Conservation (phyloP, 1,140 invertebrate species). For the Drosophila repletoides region DNA sequence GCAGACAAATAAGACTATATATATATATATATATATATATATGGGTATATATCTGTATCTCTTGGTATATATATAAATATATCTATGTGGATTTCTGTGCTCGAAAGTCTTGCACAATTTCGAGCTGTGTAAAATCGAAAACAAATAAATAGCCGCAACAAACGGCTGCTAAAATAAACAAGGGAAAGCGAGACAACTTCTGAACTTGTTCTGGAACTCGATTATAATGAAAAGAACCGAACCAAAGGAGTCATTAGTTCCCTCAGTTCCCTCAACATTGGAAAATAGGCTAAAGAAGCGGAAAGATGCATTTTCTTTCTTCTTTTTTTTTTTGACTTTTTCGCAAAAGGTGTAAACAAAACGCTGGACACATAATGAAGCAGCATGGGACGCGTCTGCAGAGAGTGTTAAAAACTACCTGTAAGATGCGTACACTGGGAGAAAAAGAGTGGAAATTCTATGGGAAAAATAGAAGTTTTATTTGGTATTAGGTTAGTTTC, state of each 20-base stretch:
- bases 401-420: constrained; percentile 74
- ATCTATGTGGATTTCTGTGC: constrained; percentile 15
- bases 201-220: background rate
- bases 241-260: constrained; percentile 11
- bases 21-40: constrained; percentile 10
- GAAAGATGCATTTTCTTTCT: constrained; percentile 41
- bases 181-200: constrained; percentile 23
- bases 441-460: background rate
- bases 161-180: constrained; percentile 69
- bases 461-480: background rate
- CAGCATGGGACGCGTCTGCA: constrained; percentile 32
- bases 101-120: constrained; percentile 48
- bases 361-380: constrained; percentile 26
- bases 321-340: constrained; percentile 56
- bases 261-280: constrained; percentile 2
- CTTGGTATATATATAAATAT: background rate
- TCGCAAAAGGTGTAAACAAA: constrained; percentile 73
- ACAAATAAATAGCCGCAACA: constrained; percentile 72
- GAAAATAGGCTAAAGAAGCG: constrained; percentile 34
- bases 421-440: constrained; percentile 40
- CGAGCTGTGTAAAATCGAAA: constrained; percentile 58
- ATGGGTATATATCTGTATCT: background rate
- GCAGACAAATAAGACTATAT: constrained; percentile 9
- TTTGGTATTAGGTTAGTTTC: background rate
- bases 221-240: constrained; percentile 1